A percentile compares a stretch with the other conserved stretches of the same genome.
phyloP scores from a whole-genome alignment of 2,797 vertebrate genomes.

The Clarias fuscus region DNA sequence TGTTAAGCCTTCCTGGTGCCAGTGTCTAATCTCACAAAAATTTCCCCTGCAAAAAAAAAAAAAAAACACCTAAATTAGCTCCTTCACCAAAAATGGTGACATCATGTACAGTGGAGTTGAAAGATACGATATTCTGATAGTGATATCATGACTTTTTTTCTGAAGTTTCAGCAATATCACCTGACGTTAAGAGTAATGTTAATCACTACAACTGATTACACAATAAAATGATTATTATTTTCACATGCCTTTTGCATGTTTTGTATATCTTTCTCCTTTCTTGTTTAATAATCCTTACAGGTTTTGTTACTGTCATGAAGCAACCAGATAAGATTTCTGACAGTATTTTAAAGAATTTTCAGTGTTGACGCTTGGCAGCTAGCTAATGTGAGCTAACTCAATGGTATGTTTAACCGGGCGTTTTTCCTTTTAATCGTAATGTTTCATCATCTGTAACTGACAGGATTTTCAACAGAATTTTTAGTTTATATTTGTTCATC shows the following conservation, averaged over 20 bases:
- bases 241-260: neutral
- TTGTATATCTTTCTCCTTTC: neutral
- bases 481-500: too few species aligned
- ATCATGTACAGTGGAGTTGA: neutral
- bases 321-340: neutral
- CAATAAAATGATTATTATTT: neutral
- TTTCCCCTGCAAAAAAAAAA: neutral
- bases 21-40: constrained; percentile 3
- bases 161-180: neutral
- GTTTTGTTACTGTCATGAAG: neutral
- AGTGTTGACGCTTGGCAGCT: neutral
- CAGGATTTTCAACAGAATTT: too few species aligned
- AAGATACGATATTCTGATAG: neutral
- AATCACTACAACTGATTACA: neutral
- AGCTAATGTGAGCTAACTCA: neutral
- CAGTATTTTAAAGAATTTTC: neutral
- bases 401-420: too few species aligned
- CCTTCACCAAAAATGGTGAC: constrained; percentile 16
- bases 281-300: neutral
- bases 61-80: neutral
- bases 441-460: too few species aligned
- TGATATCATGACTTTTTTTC: neutral
- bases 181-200: neutral
- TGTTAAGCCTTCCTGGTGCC: neutral
- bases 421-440: too few species aligned